Conservation (phyloP, 35 echinoderm and acorn worm genomes). For the Holothuria glaberrima region DNA sequence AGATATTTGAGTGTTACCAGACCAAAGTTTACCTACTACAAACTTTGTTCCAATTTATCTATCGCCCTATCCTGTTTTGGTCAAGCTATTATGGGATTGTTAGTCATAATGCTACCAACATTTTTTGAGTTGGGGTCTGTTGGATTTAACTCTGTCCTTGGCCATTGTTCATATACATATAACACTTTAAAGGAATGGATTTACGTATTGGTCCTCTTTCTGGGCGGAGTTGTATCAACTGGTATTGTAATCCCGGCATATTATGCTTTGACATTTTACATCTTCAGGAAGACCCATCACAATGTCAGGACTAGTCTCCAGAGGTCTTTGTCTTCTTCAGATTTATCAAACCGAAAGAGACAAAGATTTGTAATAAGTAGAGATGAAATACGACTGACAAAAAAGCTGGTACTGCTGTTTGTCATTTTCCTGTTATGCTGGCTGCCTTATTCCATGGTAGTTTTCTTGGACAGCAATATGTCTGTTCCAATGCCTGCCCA, state of each 20-base stretch:
- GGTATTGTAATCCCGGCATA: conserved; percentile 59
- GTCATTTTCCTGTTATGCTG: conserved; percentile 82
- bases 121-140: conserved; percentile 53
- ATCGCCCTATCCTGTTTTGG: conserved; percentile 16
- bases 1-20: conserved; percentile 77
- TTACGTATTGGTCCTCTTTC: conserved; percentile 67
- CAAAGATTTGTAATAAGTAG: conserved; percentile 52
- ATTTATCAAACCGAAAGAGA: neutral
- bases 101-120: conserved; percentile 64
- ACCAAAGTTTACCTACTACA: conserved; percentile 62
- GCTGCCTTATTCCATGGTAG: conserved; percentile 81
- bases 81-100: neutral
- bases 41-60: conserved; percentile 50
- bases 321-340: conserved; percentile 14
- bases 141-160: conserved; percentile 68
- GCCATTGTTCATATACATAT: conserved; percentile 79
- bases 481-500: conserved; percentile 62
- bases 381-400: conserved; percentile 76
- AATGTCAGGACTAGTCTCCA: conserved; percentile 46
- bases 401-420: conserved; percentile 78
- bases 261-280: conserved; percentile 78
- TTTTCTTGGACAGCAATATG: conserved; percentile 59
- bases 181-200: conserved; percentile 61
- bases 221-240: conserved; percentile 65
- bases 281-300: conserved; percentile 62